Evolutionary conservation across 2,797 vertebrate species (phyloP).

Genomic region (Podargus strigoides): DNA sequence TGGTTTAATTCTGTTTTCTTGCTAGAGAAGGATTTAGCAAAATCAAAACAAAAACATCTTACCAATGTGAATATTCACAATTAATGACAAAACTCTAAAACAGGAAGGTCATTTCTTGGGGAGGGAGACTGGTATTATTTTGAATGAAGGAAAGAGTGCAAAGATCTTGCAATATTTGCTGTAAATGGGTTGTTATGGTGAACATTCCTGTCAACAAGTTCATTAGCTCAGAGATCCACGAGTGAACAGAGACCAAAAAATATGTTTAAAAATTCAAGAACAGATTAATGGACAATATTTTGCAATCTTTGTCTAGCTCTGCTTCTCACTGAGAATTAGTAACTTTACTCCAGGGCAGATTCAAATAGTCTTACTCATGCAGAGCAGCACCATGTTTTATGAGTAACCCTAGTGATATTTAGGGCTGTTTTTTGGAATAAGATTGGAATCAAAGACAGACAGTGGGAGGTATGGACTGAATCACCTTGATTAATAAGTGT

Average conservation of each 20-base stretch:
- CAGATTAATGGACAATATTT: constrained; percentile 48
- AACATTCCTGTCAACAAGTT: constrained; percentile 66
- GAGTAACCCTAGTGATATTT: constrained; percentile 59
- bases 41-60: constrained; percentile 44
- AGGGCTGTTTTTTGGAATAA: constrained; percentile 40
- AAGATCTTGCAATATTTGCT: constrained; percentile 64
- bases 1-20: background rate
- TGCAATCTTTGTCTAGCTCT: constrained; percentile 57
- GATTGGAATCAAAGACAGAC: constrained; percentile 32
- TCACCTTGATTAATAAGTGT: constrained; percentile 61
- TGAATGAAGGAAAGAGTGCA: constrained; percentile 59
- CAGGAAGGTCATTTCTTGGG: constrained; percentile 52
- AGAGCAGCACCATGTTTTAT: constrained; percentile 35
- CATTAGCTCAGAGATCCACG: constrained; percentile 45
- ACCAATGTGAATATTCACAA: constrained; percentile 26
- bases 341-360: constrained; percentile 55
- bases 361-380: constrained; percentile 49
- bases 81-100: constrained; percentile 21
- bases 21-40: constrained; percentile 16
- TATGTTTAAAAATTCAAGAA: constrained; percentile 51
- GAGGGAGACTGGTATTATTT: constrained; percentile 40
- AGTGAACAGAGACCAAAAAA: constrained; percentile 55
- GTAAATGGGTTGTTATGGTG: constrained; percentile 66
- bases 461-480: constrained; percentile 49
- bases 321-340: constrained; percentile 36